These are phyloP conservation scores for Cabera pusaria DNA, from an alignment of 2,888 invertebrate species.

Conservation along the genomic window DNA sequence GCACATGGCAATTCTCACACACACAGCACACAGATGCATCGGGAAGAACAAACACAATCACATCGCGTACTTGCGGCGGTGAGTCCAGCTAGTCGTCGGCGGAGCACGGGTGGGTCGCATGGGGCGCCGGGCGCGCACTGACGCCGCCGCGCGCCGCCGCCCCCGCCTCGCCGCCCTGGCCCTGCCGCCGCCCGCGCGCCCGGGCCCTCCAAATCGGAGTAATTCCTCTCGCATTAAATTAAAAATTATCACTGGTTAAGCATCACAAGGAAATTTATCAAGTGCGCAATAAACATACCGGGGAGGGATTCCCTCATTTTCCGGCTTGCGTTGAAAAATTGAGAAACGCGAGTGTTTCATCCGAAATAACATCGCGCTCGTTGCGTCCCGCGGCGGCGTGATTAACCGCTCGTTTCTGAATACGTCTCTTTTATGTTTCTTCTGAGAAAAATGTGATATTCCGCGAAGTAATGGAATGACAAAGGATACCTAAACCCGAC, in stretches of 20 bases:
- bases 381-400: slow-evolving; percentile 7
- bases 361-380: slow-evolving; percentile 9
- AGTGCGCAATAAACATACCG: slow-evolving; percentile 19
- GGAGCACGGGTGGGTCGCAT: slow-evolving; percentile 35
- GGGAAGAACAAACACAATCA: slow-evolving; percentile 42
- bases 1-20: slow-evolving; percentile 56
- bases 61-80: slow-evolving; percentile 36
- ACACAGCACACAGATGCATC: slow-evolving; percentile 29
- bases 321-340: slow-evolving; percentile 15
- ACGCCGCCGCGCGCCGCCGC: slow-evolving; percentile 41
- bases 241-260: slow-evolving; percentile 34
- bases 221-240: slow-evolving; percentile 37
- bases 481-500: slow-evolving; percentile 11
- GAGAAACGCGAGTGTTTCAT: slow-evolving; percentile 5
- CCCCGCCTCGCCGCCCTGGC: slow-evolving; percentile 28
- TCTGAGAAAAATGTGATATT: slow-evolving; percentile 1
- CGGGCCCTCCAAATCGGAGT: slow-evolving; percentile 50
- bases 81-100: slow-evolving; percentile 1
- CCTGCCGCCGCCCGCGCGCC: slow-evolving; percentile 26
- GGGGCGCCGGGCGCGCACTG: slow-evolving; percentile 54
- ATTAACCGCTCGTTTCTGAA: slow-evolving; percentile 15
- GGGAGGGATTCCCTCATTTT: slow-evolving; percentile 15
- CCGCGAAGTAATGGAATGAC: no score
- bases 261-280: slow-evolving; percentile 21
- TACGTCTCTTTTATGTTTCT: slow-evolving; percentile 16